phyloP scores from a whole-genome alignment of 2,888 invertebrate species.

The Cerastis rubricosa region DNA sequence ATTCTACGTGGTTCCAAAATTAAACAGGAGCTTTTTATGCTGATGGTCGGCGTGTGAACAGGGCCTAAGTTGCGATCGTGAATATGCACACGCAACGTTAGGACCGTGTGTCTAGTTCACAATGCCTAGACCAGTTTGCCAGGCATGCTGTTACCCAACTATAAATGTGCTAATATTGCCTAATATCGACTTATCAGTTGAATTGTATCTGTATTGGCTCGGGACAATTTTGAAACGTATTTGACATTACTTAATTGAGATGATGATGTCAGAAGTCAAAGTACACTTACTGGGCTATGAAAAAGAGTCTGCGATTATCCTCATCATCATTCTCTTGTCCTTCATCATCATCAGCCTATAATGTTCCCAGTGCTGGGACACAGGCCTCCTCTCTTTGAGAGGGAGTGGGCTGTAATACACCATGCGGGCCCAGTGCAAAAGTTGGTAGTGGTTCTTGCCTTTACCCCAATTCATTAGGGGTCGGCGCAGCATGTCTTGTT shows the following conservation, averaged over 20 bases:
- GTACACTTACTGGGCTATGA: too few relatives aligned
- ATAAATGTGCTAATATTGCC: slow-evolving; percentile 60
- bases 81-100: slow-evolving; percentile 73
- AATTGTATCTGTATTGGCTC: slow-evolving; percentile 37
- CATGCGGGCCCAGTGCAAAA: too few relatives aligned
- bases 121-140: slow-evolving; percentile 68
- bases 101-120: slow-evolving; percentile 72
- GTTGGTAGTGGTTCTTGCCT: too few relatives aligned
- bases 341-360: too few relatives aligned
- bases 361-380: too few relatives aligned
- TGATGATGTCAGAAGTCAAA: slow-evolving; percentile 7
- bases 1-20: neutral
- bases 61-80: slow-evolving; percentile 60
- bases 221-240: slow-evolving; percentile 21
- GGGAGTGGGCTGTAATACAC: too few relatives aligned
- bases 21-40: neutral
- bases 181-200: slow-evolving; percentile 58
- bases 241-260: slow-evolving; percentile 7
- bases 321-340: too few relatives aligned
- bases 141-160: slow-evolving; percentile 63
- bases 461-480: too few relatives aligned
- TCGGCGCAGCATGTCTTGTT: too few relatives aligned
- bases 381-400: too few relatives aligned
- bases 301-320: too few relatives aligned
- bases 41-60: neutral